Evolutionary conservation across 2,888 invertebrate species (phyloP).

Genomic region (Campaea margaritaria): DNA sequence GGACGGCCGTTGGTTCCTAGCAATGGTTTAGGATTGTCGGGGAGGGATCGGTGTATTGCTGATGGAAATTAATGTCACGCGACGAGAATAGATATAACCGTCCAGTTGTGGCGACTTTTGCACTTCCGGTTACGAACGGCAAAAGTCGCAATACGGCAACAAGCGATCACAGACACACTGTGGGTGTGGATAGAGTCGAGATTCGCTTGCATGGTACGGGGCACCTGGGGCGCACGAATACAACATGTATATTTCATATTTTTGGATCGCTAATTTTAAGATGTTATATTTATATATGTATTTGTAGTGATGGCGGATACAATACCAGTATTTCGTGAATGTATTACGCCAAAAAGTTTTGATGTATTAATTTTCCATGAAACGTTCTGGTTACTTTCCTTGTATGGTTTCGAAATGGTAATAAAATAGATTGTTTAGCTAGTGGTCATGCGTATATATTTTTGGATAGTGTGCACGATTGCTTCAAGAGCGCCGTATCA

Average conservation of each 20-base stretch:
- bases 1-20: constrained; percentile 39
- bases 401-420: constrained; percentile 41
- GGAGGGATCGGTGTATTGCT: constrained; percentile 24
- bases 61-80: constrained; percentile 59
- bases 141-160: constrained; percentile 65
- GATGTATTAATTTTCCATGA: constrained; percentile 83
- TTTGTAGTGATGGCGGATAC: constrained; percentile 83
- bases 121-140: constrained; percentile 73
- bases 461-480: constrained; percentile 81
- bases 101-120: constrained; percentile 83
- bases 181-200: constrained; percentile 48
- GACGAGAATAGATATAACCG: constrained; percentile 78
- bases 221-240: constrained; percentile 79
- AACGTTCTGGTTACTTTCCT: constrained; percentile 69
- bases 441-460: constrained; percentile 83
- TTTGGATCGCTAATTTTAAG: constrained; percentile 86
- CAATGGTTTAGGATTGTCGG: constrained; percentile 14
- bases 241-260: constrained; percentile 85
- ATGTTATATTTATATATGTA: constrained; percentile 86
- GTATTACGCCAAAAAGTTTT: constrained; percentile 84
- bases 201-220: constrained; percentile 63
- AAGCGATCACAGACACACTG: constrained; percentile 56
- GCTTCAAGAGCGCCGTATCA: constrained; percentile 72
- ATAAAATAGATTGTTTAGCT: constrained; percentile 81
- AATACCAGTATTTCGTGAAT: constrained; percentile 80